These are phyloP conservation scores for Bos javanicus DNA, from an alignment of 2,113 vertebrate species.

Conservation along the genomic window DNA sequence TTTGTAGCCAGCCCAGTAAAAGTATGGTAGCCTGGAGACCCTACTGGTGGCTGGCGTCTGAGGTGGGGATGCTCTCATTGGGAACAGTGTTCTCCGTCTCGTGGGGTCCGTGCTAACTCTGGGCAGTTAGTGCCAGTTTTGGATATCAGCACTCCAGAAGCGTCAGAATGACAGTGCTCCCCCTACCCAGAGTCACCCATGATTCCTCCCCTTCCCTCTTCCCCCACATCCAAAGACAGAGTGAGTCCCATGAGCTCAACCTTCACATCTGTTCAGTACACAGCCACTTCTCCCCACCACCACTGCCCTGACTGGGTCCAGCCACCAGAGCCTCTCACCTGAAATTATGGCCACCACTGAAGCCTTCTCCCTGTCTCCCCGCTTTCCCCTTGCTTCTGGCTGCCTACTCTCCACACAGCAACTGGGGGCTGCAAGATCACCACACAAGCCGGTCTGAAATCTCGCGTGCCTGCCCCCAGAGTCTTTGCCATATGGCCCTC, in stretches of 20 bases:
- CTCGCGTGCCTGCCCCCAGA: not conserved
- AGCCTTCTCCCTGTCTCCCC: not conserved
- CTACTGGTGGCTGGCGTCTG: not conserved
- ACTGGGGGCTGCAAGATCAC: not conserved
- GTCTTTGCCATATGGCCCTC: not conserved
- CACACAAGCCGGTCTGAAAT: not conserved
- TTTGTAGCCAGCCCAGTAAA: not conserved
- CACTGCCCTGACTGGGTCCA: not conserved
- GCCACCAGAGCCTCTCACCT: not conserved
- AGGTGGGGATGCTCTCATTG: not conserved
- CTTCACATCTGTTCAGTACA: not conserved
- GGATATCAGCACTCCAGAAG: not conserved
- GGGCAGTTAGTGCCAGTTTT: not conserved
- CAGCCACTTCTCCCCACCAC: no score
- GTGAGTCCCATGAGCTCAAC: not conserved
- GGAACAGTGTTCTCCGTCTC: not conserved
- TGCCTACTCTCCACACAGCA: not conserved
- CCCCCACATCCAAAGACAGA: not conserved
- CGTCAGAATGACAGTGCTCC: not conserved
- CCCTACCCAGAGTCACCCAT: not conserved
- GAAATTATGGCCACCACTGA: not conserved
- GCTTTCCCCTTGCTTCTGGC: not conserved
- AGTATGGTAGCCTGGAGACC: not conserved
- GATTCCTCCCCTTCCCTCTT: not conserved
- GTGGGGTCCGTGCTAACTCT: not conserved